These are phyloP conservation scores for Seira musarum DNA, from an alignment of 2,888 invertebrate genomes.

Conservation along the genomic window DNA sequence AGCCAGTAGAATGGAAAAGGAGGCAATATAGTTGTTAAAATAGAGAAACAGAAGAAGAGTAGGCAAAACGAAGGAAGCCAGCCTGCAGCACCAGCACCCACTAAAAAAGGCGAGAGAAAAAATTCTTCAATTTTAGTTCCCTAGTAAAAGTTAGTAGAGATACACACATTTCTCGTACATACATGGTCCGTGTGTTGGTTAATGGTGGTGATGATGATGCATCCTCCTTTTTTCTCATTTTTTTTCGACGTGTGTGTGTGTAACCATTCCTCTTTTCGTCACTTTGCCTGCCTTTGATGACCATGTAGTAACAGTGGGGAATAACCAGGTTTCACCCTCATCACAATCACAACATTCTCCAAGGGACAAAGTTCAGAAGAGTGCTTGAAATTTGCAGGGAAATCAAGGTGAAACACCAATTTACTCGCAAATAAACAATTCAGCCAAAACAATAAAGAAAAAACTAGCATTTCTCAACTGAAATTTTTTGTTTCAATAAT, in stretches of 20 bases:
- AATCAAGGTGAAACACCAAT: too few relatives aligned
- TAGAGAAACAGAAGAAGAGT: constrained; percentile 21
- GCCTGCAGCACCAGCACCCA: not conserved
- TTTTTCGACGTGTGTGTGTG: not conserved
- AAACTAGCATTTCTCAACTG: too few relatives aligned
- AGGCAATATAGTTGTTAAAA: constrained; percentile 40
- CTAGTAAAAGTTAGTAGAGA: constrained; percentile 1
- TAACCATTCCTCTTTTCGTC: constrained; percentile 12
- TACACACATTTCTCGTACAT: constrained; percentile 10
- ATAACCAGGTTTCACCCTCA: too few relatives aligned
- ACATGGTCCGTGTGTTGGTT: constrained; percentile 2
- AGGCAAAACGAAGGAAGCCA: not conserved
- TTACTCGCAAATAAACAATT: too few relatives aligned
- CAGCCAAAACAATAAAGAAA: too few relatives aligned
- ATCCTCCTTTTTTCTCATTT: constrained; percentile 1
- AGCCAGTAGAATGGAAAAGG: constrained; percentile 28
- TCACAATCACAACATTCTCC: too few relatives aligned
- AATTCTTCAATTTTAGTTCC: constrained; percentile 9
- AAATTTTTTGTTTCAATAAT: too few relatives aligned
- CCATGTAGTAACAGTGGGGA: not conserved
- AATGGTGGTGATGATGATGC: not conserved
- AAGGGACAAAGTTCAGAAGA: too few relatives aligned
- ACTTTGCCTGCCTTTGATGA: constrained; percentile 5
- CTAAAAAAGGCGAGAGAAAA: not conserved
- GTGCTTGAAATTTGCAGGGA: too few relatives aligned